Base-by-base conservation (phyloP, 2,888 invertebrate species). In the Phyllotreta striolata region DNA sequence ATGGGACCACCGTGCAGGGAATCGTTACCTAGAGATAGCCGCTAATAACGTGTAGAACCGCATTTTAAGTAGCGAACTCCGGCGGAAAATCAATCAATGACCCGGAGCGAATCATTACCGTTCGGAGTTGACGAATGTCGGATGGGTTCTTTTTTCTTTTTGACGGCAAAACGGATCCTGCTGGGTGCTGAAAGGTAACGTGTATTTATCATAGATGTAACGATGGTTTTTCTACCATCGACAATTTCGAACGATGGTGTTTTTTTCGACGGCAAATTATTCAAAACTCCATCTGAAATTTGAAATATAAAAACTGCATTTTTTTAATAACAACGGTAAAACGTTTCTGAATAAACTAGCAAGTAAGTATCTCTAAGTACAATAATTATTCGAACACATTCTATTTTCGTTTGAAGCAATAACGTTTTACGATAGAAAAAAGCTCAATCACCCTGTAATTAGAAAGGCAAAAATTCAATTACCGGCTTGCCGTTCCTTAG, bases 11-110 rank as follows among this genome's bases (percentile, higher is more conserved):
- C 78, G 68, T 49, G 58, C 38, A 35, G 71, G 68, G 77, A 70
- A 70, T 69, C 73, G 78, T 77, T 78, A 75, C 74, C 73, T 68
- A 73, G 73, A 76, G 78, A 79, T 78, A 79, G 75, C 75, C 74
- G 76, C 78, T 79, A 79, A 78, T 79, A 79, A 77, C 75, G 75
- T 76, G 77, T 78, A 78, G 77, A 74, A 72, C 76, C 72, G 75
- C 76, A 78, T 78, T 76, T 75, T 78, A 77, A 78, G 77, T 77
- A 77, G 78, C 73, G 68, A 75, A 76, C 74, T 72, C 68, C 12
- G 41, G 64, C 70, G 70, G 72, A 74, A 76, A 76, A 77, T 78
- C 78, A 78, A 78, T 78, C 78, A 78, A 77, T 55, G 57, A 63
- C 46, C 56, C 61, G 57, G 52, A 61, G 61, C 54, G 47, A 56